Conservation (phyloP, 2,113 vertebrate genomes). For the Pleuronectes platessa region DNA sequence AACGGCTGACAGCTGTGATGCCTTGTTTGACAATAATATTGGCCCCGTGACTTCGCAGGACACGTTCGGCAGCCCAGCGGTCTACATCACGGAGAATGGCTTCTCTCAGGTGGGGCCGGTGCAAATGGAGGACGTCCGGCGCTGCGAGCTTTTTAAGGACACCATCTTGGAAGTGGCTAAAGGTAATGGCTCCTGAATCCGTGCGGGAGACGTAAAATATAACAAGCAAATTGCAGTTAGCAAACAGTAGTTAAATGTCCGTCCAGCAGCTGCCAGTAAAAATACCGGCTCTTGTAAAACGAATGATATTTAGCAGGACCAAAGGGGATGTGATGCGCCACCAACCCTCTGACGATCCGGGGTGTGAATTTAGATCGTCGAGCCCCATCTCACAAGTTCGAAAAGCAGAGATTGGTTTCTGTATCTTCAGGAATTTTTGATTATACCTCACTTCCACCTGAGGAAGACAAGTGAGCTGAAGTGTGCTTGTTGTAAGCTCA, state of each 20-base stretch:
- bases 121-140: constrained; percentile 82
- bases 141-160: constrained; percentile 84
- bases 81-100: constrained; percentile 92
- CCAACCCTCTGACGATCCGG: neutral
- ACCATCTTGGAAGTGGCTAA: constrained; percentile 86
- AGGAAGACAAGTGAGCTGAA: neutral
- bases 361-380: neutral
- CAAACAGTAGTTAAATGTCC: neutral
- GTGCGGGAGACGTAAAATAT: neutral
- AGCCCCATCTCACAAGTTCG: neutral
- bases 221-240: neutral
- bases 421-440: neutral
- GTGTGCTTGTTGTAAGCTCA: neutral
- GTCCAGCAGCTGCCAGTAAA: neutral
- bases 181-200: constrained; percentile 73
- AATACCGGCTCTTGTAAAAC: neutral
- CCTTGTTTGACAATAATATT: constrained; percentile 68
- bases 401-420: neutral
- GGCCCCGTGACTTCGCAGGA: constrained; percentile 79
- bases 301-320: neutral
- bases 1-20: constrained; percentile 64
- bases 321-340: neutral
- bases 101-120: constrained; percentile 86
- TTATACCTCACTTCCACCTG: neutral
- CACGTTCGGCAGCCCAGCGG: constrained; percentile 84